Percentiles rank a stretch among this genome's conserved stretches.
Evolutionary conservation across 2,888 invertebrate species (phyloP).

Genomic region (Gari tellinella): DNA sequence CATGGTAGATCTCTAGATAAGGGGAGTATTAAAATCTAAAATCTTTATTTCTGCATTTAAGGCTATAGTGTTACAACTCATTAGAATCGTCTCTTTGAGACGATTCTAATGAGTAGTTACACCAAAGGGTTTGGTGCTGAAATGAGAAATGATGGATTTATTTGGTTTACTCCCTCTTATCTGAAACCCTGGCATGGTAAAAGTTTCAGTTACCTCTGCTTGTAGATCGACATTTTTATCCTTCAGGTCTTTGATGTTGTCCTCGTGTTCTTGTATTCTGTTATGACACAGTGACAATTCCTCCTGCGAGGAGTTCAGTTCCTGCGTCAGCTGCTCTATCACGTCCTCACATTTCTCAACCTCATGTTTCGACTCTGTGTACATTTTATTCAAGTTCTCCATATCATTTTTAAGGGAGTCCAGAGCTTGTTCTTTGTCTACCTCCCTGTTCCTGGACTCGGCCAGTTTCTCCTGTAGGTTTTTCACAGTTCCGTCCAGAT

Average conservation of each 20-base stretch:
- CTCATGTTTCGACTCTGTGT: conserved; percentile 76
- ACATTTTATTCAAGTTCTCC: conserved; percentile 76
- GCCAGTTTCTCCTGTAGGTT: conserved; percentile 79
- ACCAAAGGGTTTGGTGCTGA: no score
- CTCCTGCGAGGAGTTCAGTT: conserved; percentile 77
- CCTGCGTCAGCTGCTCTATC: conserved; percentile 81
- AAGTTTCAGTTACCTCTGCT: conserved; percentile 74
- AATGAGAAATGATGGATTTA: no score
- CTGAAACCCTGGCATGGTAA: no score
- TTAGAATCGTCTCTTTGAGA: no score
- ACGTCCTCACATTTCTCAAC: conserved; percentile 80
- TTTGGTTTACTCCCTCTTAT: no score
- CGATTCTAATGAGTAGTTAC: no score
- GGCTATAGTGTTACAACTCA: no score
- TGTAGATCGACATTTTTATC: conserved; percentile 74
- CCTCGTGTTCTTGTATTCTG: conserved; percentile 74
- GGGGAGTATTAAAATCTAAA: no score
- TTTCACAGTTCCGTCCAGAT: conserved; percentile 76
- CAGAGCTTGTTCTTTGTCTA: conserved; percentile 76
- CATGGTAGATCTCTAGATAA: no score
- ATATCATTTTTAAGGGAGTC: conserved; percentile 75
- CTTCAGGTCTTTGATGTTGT: conserved; percentile 73
- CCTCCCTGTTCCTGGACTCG: conserved; percentile 75
- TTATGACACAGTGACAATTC: conserved; percentile 76
- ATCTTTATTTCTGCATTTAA: no score